phyloP scores from a whole-genome alignment of 1,140 invertebrate genomes.

The Pentalonia nigronervosa region DNA sequence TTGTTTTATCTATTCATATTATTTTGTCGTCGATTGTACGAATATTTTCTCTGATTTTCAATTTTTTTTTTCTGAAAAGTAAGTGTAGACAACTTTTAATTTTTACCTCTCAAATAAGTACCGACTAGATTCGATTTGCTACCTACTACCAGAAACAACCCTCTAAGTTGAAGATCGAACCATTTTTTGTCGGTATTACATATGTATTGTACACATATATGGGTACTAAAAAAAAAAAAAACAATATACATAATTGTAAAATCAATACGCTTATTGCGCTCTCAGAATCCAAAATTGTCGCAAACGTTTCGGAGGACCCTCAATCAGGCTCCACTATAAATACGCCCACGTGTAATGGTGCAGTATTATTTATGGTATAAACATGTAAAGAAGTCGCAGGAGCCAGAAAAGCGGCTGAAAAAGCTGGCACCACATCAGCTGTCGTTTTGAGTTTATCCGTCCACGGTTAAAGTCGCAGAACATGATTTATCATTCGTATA shows the following conservation, averaged over 20 bases:
- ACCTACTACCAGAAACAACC: too few relatives aligned
- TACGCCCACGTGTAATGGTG: background rate
- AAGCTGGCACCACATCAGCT: background rate
- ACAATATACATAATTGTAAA: background rate
- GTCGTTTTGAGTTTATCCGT: background rate
- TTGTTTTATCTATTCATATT: too few relatives aligned
- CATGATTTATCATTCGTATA: background rate
- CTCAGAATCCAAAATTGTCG: background rate
- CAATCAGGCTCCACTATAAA: background rate
- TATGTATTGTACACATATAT: too few relatives aligned
- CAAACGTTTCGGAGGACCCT: background rate
- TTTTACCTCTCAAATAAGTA: too few relatives aligned
- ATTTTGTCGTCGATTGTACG: too few relatives aligned
- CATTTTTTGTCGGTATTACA: too few relatives aligned
- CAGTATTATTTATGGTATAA: background rate
- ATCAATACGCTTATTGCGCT: background rate
- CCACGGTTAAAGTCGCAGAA: background rate
- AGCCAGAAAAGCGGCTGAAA: background rate
- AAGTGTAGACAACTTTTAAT: too few relatives aligned
- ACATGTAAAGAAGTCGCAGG: background rate
- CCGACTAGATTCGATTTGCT: too few relatives aligned
- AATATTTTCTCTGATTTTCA: too few relatives aligned
- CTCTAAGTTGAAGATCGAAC: too few relatives aligned
- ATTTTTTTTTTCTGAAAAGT: too few relatives aligned
- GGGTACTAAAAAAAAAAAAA: too few relatives aligned